These are phyloP conservation scores for Antheraea mylitta DNA, from an alignment of 1,140 invertebrate species.

Conservation along the genomic window DNA sequence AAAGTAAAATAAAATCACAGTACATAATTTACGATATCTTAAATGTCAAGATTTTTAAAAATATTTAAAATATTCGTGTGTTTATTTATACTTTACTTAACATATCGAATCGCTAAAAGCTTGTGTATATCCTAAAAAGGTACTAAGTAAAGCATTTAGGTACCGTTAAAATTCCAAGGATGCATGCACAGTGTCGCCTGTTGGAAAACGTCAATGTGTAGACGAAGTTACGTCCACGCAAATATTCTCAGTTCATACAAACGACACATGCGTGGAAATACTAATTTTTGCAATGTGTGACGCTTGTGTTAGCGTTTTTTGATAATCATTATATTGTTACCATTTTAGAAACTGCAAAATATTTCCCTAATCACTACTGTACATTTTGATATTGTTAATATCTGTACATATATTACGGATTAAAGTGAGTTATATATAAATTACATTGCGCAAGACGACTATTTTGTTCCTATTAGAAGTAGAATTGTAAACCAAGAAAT, in stretches of 20 bases:
- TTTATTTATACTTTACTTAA: slow-evolving; percentile 3
- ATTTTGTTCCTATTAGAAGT: too few species aligned
- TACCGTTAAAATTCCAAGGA: slow-evolving; percentile 15
- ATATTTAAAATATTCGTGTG: not conserved
- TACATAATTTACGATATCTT: not conserved
- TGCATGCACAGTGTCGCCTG: not conserved
- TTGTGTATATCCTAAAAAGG: slow-evolving; percentile 3
- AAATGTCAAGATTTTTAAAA: not conserved
- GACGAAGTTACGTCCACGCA: slow-evolving; percentile 11
- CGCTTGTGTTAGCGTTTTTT: slow-evolving; percentile 18
- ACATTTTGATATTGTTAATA: too few species aligned
- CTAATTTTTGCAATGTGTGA: slow-evolving; percentile 43
- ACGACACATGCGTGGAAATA: slow-evolving; percentile 42
- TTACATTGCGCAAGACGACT: too few species aligned
- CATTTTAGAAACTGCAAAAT: too few species aligned
- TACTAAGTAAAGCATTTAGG: not conserved
- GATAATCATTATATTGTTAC: too few species aligned
- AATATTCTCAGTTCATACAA: slow-evolving; percentile 34
- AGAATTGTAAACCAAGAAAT: too few species aligned
- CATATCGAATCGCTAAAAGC: not conserved
- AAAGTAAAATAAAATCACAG: not conserved
- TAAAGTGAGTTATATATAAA: too few species aligned
- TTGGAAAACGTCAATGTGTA: slow-evolving; percentile 8
- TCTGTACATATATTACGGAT: too few species aligned
- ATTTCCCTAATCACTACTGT: too few species aligned